Percentiles rank a stretch among this genome's conserved stretches.
These are phyloP conservation scores for Ischnus inquisitorius DNA, from an alignment of 2,888 invertebrate species.

Conservation along the genomic window DNA sequence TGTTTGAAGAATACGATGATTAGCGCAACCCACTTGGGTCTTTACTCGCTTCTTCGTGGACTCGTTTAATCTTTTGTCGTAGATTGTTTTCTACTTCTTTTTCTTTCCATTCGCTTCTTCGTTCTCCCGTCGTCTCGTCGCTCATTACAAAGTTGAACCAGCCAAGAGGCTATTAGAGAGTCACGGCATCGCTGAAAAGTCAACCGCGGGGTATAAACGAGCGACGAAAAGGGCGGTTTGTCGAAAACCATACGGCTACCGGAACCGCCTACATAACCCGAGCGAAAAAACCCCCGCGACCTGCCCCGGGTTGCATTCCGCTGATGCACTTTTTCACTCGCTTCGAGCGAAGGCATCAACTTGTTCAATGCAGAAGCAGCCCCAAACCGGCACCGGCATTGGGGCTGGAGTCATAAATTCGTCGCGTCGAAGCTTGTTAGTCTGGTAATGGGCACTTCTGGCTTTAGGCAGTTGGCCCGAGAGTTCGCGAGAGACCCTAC, in stretches of 20 bases:
- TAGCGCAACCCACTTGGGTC: conserved; percentile 61
- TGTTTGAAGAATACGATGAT: too few species aligned
- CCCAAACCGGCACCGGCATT: conserved; percentile 42
- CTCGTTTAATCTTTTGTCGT: conserved; percentile 23
- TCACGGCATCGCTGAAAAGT: conserved; percentile 42
- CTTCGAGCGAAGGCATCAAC: conserved; percentile 53
- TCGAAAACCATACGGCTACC: conserved; percentile 43
- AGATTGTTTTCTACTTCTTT: conserved; percentile 15
- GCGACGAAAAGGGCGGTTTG: conserved; percentile 28
- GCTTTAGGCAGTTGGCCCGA: conserved; percentile 60
- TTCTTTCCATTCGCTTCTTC: conserved; percentile 16
- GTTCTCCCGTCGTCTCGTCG: conserved; percentile 23
- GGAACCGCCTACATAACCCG: conserved; percentile 50
- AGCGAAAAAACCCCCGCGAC: conserved; percentile 35
- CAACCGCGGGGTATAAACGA: conserved; percentile 27
- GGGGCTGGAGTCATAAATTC: conserved; percentile 66
- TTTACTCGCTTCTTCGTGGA: conserved; percentile 51
- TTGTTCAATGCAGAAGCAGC: conserved; percentile 59
- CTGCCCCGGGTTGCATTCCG: neutral
- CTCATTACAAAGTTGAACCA: conserved; percentile 60
- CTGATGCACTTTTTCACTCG: conserved; percentile 49
- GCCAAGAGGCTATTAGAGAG: conserved; percentile 53
- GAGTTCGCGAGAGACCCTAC: conserved; percentile 37
- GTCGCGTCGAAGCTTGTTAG: conserved; percentile 69
- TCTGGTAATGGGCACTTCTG: conserved; percentile 65